phyloP scores from a whole-genome alignment of 1,140 invertebrate genomes.

The Chionoecetes opilio region DNA sequence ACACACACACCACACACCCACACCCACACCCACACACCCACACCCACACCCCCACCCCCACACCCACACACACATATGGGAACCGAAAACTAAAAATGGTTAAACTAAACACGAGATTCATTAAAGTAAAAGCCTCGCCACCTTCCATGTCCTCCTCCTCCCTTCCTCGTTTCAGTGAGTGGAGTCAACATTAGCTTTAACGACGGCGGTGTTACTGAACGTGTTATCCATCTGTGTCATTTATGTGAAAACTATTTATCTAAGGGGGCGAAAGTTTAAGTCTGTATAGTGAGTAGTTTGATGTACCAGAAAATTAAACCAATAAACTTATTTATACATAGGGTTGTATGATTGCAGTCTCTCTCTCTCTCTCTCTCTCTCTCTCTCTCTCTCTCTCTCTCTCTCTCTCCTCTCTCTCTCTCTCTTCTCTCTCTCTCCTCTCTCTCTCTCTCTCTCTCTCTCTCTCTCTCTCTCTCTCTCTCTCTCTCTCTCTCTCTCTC shows the following conservation, averaged over 20 bases:
- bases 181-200: conserved; percentile 5
- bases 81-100: not conserved
- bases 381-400: not conserved
- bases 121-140: not conserved
- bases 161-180: not conserved
- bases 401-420: not conserved
- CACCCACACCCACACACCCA: not conserved
- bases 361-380: not conserved
- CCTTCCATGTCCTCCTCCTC: not conserved
- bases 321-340: conserved; percentile 32
- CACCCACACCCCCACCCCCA: not conserved
- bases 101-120: not conserved
- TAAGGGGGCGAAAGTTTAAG: not conserved
- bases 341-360: too few species aligned
- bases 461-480: conserved; percentile 8
- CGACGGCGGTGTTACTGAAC: conserved; percentile 3
- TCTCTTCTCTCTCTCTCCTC: not conserved
- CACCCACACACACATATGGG: not conserved
- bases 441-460: conserved; percentile 8
- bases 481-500: conserved; percentile 8
- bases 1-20: not conserved
- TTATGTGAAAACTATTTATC: conserved; percentile 13
- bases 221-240: conserved; percentile 3
- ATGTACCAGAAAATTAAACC: conserved; percentile 3
- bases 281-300: not conserved